phyloP scores from a whole-genome alignment of 2,888 invertebrate genomes.

The Sesamia inferens region DNA sequence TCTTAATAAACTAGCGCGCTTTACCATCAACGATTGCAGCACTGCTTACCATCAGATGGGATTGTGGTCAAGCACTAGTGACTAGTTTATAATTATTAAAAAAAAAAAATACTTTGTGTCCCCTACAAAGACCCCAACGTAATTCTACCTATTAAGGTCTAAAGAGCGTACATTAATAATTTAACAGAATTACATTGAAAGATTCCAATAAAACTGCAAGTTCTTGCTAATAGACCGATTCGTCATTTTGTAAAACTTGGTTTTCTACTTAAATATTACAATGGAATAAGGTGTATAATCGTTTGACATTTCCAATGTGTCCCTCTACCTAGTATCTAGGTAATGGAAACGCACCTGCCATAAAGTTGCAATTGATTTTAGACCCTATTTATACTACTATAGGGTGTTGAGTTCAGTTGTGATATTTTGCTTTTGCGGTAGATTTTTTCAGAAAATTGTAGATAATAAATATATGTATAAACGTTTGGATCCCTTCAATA shows the following conservation, averaged over 20 bases:
- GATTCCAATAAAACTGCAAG: constrained; percentile 31
- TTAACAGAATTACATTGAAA: constrained; percentile 34
- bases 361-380: neutral
- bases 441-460: neutral
- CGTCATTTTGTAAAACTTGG: neutral
- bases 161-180: constrained; percentile 57
- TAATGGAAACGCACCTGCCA: constrained; percentile 44
- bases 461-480: constrained; percentile 20
- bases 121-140: neutral
- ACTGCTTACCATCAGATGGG: no score
- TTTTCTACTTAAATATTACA: constrained; percentile 18
- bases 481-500: neutral
- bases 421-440: neutral
- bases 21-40: no score
- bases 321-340: constrained; percentile 12
- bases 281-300: constrained; percentile 32
- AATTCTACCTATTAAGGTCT: constrained; percentile 19
- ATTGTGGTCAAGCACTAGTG: no score
- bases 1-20: no score
- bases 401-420: neutral
- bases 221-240: constrained; percentile 28
- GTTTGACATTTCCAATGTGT: constrained; percentile 20
- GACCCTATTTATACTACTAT: neutral
- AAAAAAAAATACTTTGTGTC: neutral
- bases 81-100: no score